A percentile compares a stretch with the other conserved stretches of the same genome.
Conservation (phyloP, 2,797 vertebrate genomes). For the Percopsis omiscomaycus region DNA sequence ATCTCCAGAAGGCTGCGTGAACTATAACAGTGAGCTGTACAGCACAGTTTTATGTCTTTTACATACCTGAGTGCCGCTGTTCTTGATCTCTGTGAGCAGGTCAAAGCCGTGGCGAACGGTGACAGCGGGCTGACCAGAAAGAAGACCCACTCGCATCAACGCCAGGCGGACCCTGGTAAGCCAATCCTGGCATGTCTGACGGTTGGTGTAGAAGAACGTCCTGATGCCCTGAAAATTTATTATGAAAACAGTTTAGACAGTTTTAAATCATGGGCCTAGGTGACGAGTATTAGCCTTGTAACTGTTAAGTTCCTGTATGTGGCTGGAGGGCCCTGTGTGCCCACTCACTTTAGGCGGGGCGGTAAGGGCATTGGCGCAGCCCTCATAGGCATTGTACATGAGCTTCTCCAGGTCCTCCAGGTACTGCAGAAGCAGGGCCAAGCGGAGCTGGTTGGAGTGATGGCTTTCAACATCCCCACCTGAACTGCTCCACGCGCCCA, state of each 20-base stretch:
- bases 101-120: slow-evolving; percentile 97
- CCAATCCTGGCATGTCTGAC: slow-evolving; percentile 98
- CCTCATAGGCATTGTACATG: slow-evolving; percentile 99
- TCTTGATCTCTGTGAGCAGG: slow-evolving; percentile 93
- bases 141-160: slow-evolving; percentile 93
- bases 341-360: slow-evolving; percentile 90
- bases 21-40: background rate
- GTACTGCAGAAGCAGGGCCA: slow-evolving; percentile 94
- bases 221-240: slow-evolving; percentile 79
- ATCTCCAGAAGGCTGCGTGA: no score
- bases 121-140: slow-evolving; percentile 96
- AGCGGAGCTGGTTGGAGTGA: slow-evolving; percentile 91
- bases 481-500: slow-evolving; percentile 88
- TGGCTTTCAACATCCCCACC: slow-evolving; percentile 92
- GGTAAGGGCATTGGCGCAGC: slow-evolving; percentile 94
- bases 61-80: slow-evolving; percentile 86
- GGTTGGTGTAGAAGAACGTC: slow-evolving; percentile 97
- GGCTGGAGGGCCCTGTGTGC: no score
- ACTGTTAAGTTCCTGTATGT: no score
- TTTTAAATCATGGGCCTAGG: no score
- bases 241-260: background rate
- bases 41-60: background rate
- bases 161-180: slow-evolving; percentile 93
- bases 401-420: slow-evolving; percentile 96
- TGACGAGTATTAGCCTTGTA: no score